A percentile compares a stretch with the other conserved stretches of the same genome.
These are phyloP conservation scores for Elysia crispata DNA, from an alignment of 2,888 invertebrate species.

Conservation along the genomic window DNA sequence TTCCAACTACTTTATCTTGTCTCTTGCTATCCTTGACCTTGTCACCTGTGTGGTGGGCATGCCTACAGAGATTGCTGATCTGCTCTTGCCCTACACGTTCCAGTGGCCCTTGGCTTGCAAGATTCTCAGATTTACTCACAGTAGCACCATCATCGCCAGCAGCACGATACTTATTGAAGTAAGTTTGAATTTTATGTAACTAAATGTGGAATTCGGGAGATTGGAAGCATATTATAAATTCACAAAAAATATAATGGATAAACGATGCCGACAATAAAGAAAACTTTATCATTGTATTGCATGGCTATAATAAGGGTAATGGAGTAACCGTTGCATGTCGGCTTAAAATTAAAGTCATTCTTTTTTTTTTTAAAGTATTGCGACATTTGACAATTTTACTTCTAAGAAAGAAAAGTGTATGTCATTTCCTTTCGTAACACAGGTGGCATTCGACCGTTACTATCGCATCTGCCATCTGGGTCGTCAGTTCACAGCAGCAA, in stretches of 20 bases:
- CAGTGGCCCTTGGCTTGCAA: constrained; percentile 68
- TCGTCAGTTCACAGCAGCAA: constrained; percentile 62
- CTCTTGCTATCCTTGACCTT: constrained; percentile 68
- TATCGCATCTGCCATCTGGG: constrained; percentile 69
- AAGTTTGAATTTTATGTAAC: constrained; percentile 26
- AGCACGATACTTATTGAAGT: constrained; percentile 65
- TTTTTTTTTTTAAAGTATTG: no score
- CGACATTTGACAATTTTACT: no score
- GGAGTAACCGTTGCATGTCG: no score
- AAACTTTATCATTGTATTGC: no score
- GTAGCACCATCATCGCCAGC: constrained; percentile 70
- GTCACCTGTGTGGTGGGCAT: constrained; percentile 71
- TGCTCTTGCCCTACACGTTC: constrained; percentile 70
- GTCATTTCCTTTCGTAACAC: not conserved
- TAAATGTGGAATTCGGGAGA: no score
- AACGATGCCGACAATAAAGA: no score
- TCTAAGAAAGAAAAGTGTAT: no score
- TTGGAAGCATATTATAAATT: no score
- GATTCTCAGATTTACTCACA: constrained; percentile 68
- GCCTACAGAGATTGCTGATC: constrained; percentile 72
- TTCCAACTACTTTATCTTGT: constrained; percentile 70
- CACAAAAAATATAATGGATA: no score
- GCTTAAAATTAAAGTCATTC: no score
- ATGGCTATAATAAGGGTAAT: no score
- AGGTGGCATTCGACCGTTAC: constrained; percentile 69